Base-by-base conservation (phyloP, 2,797 vertebrate species). In the Helostoma temminkii region DNA sequence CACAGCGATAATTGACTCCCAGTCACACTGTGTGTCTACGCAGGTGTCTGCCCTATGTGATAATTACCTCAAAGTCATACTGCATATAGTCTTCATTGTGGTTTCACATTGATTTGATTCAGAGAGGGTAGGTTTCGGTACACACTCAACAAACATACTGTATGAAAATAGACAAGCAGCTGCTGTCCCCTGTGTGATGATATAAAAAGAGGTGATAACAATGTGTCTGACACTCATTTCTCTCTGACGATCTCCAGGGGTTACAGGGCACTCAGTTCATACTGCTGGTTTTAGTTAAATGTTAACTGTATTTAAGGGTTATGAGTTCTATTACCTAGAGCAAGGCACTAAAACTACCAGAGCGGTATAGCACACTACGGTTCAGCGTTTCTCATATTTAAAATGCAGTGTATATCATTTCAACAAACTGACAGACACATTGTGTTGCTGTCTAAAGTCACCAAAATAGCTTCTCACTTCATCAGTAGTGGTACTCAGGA, bases 51-150 rank as follows among this genome's bases (percentile, higher is more conserved):
- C 64, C 54, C 25, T 37, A 69, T 56, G 85, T 83, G 86, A 89
- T 89, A 88, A 91, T 89, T 88, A 77, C 66, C 57, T 84, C 32
- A 56, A 64, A 81, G 71, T 80, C 74, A 81, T 67, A n/a, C n/a
- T n/a, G n/a, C n/a, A 78, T 78, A 68, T 70, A 80, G 71, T 42
- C 26, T 62, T 71, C 50, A 69, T 60, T 14, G 4, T 73, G 46
- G 63, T 69, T 60, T 71, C 60, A 77, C 77, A 84, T 87, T 73
- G 77, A 85, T 80, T 78, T 66, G 77, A 85, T 77, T 80, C 64
- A 77, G 74, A 66, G 37, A 74, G 22, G 41, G 12, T 18, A 34
- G 15, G 41, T 76, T 46, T 59, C 42, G 53, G 42, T 54, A 52
- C 68, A 68, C 74, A 12, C 60, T 54, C 14, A 22, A n/a, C 68